These are phyloP conservation scores for Phaetusa simplex DNA, from an alignment of 2,113 vertebrate species.

Conservation along the genomic window DNA sequence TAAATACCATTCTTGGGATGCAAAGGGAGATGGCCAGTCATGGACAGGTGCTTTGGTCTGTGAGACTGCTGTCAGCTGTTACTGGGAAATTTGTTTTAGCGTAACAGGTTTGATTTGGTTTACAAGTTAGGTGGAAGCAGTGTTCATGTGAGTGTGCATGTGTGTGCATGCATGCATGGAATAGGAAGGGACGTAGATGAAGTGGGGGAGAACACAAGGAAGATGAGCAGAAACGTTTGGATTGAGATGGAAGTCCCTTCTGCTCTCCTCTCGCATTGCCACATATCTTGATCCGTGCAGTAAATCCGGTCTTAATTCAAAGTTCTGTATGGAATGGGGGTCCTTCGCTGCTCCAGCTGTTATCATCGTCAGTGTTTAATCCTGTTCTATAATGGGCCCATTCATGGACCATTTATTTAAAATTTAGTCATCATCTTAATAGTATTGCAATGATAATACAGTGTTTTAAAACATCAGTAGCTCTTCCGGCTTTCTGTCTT, in stretches of 20 bases:
- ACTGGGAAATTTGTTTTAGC: neutral
- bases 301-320: neutral
- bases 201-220: neutral
- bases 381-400: neutral
- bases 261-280: neutral
- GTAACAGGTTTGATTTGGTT: neutral
- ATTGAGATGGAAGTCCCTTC: neutral
- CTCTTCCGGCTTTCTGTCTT: neutral
- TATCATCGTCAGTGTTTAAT: neutral
- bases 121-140: neutral
- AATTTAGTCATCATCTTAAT: neutral
- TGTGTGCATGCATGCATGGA: neutral
- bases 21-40: neutral
- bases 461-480: neutral
- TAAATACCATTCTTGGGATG: neutral
- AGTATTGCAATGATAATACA: neutral
- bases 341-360: neutral
- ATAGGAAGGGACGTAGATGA: neutral
- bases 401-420: neutral
- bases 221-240: neutral
- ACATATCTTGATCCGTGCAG: fast-evolving
- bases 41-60: neutral
- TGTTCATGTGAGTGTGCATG: too few relatives aligned
- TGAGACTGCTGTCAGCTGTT: neutral
- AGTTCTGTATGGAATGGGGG: neutral